Evolutionary conservation across 2,113 vertebrate species (phyloP), one percentile per base, ranked within the genome.

Genomic region (Rhea pennata): DNA sequence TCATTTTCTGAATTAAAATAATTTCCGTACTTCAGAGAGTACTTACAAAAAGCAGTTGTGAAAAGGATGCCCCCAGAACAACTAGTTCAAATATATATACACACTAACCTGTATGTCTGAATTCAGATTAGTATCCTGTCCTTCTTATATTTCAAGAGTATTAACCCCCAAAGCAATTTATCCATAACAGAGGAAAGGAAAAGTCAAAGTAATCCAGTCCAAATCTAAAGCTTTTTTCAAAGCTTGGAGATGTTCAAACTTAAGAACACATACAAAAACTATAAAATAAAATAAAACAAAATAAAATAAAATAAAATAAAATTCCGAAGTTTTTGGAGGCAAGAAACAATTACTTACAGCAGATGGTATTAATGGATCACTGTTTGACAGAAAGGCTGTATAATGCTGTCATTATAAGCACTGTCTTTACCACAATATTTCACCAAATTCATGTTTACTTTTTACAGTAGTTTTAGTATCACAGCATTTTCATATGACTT

Each of bases 31-130:
- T 36, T 83, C 92, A 88, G 87, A 79, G 79, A 74, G 31, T 72
- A 92, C 54, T n/a, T 75, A 65, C 88, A 90, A 93, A 81, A 42
- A 93, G 96, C 71, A n/a, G 91, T 77, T 96, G 80, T 79, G n/a
- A 77, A 90, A 50, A 22, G 64, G 54, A 81, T 61, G 59, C 65
- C 75, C 89, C 81, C 79, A 92, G 97, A 95, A 54, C 65, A 76
- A 46, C 9, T 36, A 82, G 53, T 48, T 95, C 61, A 94, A 90
- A 94, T 36, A 39, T 14, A 40, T 2, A 16, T 5, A 26, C 21
- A n/a, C n/a, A 8, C 16, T 61, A 23, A 84, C 24, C 36, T 46
- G 36, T 11, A 75, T 0, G 1, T 51, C 70, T 74, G 24, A 92
- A 77, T 86, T 83, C 67, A 67, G 23, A 62, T 40, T 69, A 40